Percentiles rank a stretch among this genome's conserved stretches.
Evolutionary conservation across 37 sponge, comb jelly and placozoan genomes (phyloP).

Genomic region (Bolinopsis microptera): DNA sequence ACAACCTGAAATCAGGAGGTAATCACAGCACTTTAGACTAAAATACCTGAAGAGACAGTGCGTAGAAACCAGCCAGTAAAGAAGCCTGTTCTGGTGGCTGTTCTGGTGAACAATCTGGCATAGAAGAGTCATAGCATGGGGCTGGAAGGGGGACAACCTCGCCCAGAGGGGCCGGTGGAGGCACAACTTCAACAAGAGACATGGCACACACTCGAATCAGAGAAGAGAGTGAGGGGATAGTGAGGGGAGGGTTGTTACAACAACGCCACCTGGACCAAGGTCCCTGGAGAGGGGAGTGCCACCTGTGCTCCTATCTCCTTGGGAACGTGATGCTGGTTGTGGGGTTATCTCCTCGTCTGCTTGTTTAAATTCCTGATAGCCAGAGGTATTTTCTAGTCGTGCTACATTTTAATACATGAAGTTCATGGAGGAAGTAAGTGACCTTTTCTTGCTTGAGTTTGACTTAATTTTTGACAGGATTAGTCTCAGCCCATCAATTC

Average conservation of each 20-base stretch:
- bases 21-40: background rate
- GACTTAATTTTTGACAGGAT: no score
- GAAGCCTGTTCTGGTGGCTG: slow-evolving; percentile 4
- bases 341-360: background rate
- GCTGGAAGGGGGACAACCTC: background rate
- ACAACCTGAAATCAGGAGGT: no score
- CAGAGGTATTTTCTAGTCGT: no score
- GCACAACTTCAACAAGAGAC: background rate
- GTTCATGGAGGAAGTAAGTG: no score
- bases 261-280: background rate
- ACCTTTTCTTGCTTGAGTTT: no score
- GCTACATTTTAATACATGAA: no score
- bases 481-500: background rate
- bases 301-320: background rate
- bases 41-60: slow-evolving; percentile 46
- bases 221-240: background rate
- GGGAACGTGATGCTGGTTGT: background rate
- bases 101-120: background rate
- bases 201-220: background rate
- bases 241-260: background rate
- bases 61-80: background rate
- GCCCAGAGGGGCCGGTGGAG: background rate
- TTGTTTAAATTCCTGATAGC: no score
- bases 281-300: background rate
- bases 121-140: background rate